Percentiles rank a stretch among this genome's conserved stretches.
Evolutionary conservation across 1,140 invertebrate species (phyloP).

Genomic region (Drosophila ogumai): DNA sequence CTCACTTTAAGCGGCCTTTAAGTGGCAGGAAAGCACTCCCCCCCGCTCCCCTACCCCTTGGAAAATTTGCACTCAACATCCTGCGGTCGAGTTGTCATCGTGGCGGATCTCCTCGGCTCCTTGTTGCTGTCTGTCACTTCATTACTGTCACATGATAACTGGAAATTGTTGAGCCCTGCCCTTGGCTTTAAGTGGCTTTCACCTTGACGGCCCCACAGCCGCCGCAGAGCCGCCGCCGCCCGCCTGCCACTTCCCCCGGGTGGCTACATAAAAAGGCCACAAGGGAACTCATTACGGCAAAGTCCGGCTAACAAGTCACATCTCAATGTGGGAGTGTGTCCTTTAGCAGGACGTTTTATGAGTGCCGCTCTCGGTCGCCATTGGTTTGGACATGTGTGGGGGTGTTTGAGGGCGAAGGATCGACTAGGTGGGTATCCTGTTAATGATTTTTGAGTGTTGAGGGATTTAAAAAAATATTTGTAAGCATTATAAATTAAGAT

Average conservation of each 20-base stretch:
- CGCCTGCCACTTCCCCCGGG: neutral
- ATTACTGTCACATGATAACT: constrained; percentile 67
- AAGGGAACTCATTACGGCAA: constrained; percentile 64
- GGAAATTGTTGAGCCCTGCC: constrained; percentile 55
- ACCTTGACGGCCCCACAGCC: constrained; percentile 30
- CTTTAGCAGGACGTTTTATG: constrained; percentile 59
- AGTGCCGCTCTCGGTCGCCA: constrained; percentile 14
- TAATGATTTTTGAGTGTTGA: neutral
- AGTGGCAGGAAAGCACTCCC: neutral
- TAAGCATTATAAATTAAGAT: too few species aligned
- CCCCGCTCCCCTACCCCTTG: accelerated
- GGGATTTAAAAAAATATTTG: neutral
- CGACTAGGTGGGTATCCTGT: neutral
- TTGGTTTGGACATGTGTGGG: constrained; percentile 14
- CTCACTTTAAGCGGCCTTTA: constrained; percentile 31
- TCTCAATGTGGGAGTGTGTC: constrained; percentile 32
- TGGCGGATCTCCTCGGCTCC: constrained; percentile 3
- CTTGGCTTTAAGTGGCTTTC: constrained; percentile 65
- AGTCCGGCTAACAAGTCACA: constrained; percentile 60
- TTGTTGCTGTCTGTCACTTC: constrained; percentile 54
- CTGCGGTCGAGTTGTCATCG: constrained; percentile 58
- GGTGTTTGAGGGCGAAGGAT: too few species aligned
- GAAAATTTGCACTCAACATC: constrained; percentile 13
- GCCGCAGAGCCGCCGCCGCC: too few species aligned
- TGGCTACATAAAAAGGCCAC: constrained; percentile 52